Conservation (phyloP, 2,113 vertebrate species). For the Cercocebus atys region DNA sequence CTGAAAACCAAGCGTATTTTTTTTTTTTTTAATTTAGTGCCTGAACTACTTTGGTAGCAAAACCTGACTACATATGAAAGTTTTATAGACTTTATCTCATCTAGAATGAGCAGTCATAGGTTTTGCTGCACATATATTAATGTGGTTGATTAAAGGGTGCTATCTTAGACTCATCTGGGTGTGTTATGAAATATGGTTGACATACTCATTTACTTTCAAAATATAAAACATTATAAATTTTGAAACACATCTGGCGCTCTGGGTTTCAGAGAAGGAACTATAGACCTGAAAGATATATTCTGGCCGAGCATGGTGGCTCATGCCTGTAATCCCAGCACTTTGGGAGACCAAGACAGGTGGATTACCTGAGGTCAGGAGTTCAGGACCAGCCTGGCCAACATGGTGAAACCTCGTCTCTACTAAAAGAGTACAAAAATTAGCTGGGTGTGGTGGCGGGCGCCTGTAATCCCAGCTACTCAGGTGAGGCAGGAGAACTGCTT, state of each 20-base stretch:
- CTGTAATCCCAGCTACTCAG: no score
- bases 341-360: no score
- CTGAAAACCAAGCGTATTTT: not conserved
- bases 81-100: conserved; percentile 1
- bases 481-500: no score
- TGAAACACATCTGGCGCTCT: not conserved
- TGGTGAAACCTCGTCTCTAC: no score
- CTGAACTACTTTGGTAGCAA: not conserved
- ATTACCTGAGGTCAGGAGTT: no score
- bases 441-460: no score
- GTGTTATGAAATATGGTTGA: not conserved
- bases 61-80: not conserved
- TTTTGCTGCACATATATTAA: not conserved
- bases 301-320: no score
- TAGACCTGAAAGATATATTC: not conserved
- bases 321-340: no score
- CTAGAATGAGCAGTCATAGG: not conserved
- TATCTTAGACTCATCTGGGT: not conserved
- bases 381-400: no score
- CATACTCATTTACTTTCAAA: not conserved
- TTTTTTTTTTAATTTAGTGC: not conserved
- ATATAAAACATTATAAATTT: not conserved
- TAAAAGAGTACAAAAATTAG: no score
- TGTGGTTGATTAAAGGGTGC: not conserved
- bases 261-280: not conserved